A percentile compares a stretch with the other conserved stretches of the same genome.
These are phyloP conservation scores for Trachelus stipa DNA, from an alignment of 2,888 invertebrate species.

Conservation along the genomic window DNA sequence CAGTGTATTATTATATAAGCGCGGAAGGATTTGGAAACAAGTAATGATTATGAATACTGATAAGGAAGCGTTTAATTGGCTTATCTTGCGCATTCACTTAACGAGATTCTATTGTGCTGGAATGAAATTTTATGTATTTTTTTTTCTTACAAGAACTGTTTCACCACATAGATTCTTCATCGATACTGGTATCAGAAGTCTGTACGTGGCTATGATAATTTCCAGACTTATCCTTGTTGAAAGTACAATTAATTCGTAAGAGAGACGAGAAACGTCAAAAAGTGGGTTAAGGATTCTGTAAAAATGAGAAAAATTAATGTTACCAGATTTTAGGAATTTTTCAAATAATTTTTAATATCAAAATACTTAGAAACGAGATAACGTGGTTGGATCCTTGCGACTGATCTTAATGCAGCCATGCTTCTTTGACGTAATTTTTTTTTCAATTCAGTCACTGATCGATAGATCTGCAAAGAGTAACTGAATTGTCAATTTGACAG, in stretches of 20 bases:
- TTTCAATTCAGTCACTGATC: not conserved
- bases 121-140: conserved; percentile 1
- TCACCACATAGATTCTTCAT: conserved; percentile 66
- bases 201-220: conserved; percentile 52
- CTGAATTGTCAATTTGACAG: not conserved
- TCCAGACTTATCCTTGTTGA: conserved; percentile 46
- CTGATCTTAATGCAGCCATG: not conserved
- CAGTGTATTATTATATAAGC: too few species aligned
- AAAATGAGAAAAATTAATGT: not conserved
- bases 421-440: not conserved
- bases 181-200: conserved; percentile 60
- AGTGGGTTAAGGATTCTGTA: not conserved
- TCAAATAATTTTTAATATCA: not conserved
- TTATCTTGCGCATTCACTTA: not conserved
- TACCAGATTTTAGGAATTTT: not conserved
- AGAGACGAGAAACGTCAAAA: conserved; percentile 24
- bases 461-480: not conserved
- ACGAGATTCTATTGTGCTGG: not conserved
- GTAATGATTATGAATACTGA: too few species aligned
- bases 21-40: too few species aligned
- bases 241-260: conserved; percentile 43
- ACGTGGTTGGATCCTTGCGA: not conserved
- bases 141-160: conserved; percentile 63
- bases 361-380: not conserved
- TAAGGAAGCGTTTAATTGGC: too few species aligned